Percentiles rank a stretch among this genome's conserved stretches.
Evolutionary conservation across 2,797 vertebrate genomes (phyloP).

Genomic region (Podarcis siculus): DNA sequence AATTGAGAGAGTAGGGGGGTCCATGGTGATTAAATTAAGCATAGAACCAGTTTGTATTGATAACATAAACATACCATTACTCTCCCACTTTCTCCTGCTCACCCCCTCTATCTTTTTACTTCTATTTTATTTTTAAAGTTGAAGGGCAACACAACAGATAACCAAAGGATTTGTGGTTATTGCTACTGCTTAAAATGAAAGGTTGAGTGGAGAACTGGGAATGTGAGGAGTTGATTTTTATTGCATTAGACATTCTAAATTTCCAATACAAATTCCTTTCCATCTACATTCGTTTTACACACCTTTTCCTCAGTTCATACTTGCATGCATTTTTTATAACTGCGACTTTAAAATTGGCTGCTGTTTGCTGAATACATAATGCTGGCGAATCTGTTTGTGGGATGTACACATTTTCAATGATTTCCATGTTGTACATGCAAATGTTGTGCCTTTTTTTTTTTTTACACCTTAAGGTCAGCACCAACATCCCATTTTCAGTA

Average conservation of each 20-base stretch:
- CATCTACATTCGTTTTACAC: slow-evolving; percentile 29
- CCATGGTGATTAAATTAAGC: background rate
- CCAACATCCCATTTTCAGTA: slow-evolving; percentile 16
- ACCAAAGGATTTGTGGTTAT: slow-evolving; percentile 10
- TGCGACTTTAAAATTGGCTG: slow-evolving; percentile 18
- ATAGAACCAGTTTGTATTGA: background rate
- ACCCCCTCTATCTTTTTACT: background rate
- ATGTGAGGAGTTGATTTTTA: slow-evolving; percentile 52
- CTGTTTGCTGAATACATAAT: slow-evolving; percentile 21
- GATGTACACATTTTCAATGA: slow-evolving; percentile 12
- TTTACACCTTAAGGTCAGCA: slow-evolving; percentile 45
- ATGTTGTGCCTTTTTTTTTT: slow-evolving; percentile 14
- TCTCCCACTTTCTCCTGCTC: background rate
- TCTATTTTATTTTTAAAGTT: background rate
- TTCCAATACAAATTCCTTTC: slow-evolving; percentile 36
- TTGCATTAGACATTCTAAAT: slow-evolving; percentile 25
- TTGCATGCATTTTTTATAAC: slow-evolving; percentile 43
- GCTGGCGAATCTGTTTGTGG: background rate
- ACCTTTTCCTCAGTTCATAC: slow-evolving; percentile 12
- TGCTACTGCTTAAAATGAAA: slow-evolving; percentile 47
- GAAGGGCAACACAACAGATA: background rate
- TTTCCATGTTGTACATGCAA: slow-evolving; percentile 17
- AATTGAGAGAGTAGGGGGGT: background rate
- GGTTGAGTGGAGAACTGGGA: background rate
- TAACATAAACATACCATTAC: background rate